Evolutionary conservation across 37 sponge, comb jelly and placozoan species (phyloP).

Genomic region (Chondrosia reniformis): DNA sequence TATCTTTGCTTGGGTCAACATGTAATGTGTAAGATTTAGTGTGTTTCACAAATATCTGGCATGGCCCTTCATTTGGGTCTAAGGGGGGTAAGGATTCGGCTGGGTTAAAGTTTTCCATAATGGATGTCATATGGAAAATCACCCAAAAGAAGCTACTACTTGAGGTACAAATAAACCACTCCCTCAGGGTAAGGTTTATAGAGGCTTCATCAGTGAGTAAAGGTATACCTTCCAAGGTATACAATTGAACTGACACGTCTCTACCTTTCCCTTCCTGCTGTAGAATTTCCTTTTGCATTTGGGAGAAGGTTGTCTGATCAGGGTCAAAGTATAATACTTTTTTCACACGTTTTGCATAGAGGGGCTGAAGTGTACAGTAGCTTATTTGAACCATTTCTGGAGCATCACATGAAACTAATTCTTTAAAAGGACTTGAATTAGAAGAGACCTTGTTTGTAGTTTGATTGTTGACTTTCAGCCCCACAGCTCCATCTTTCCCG

Average conservation of each 20-base stretch:
- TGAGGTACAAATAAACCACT: neutral
- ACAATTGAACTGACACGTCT: neutral
- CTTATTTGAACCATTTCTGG: too few relatives aligned
- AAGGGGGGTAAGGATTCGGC: neutral
- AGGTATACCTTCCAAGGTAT: neutral
- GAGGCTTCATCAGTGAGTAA: neutral
- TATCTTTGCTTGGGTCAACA: neutral
- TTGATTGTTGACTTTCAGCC: too few relatives aligned
- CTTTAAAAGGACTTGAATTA: too few relatives aligned
- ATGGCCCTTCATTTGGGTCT: neutral
- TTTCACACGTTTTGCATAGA: too few relatives aligned
- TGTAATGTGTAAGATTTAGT: neutral
- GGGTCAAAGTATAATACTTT: too few relatives aligned
- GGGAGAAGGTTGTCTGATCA: too few relatives aligned
- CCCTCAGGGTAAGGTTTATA: neutral
- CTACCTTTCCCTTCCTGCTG: too few relatives aligned
- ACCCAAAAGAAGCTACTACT: neutral
- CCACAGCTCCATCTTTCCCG: too few relatives aligned
- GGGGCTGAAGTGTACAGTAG: too few relatives aligned
- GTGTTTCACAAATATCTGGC: neutral
- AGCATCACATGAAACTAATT: too few relatives aligned
- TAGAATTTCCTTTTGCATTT: too few relatives aligned
- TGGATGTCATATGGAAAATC: neutral
- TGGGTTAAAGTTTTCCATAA: neutral
- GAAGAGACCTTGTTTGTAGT: too few relatives aligned